phyloP scores from a whole-genome alignment of 2,888 invertebrate species.

The Clunio marinus region DNA sequence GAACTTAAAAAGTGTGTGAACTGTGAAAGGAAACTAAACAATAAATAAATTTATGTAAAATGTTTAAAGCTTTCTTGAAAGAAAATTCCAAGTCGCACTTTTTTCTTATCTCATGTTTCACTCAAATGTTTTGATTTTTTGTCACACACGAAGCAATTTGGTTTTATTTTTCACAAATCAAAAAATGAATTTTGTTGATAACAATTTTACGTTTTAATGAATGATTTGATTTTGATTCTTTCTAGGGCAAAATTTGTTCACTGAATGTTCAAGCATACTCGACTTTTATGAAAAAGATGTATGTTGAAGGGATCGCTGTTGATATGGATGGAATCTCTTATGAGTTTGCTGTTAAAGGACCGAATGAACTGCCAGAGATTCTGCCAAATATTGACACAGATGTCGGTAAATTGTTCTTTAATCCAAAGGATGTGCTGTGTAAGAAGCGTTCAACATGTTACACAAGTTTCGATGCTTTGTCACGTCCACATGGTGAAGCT shows the following conservation, averaged over 20 bases:
- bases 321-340: conserved; percentile 60
- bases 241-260: conserved; percentile 70
- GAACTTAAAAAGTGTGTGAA: no score
- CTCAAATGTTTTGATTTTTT: no score
- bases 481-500: conserved; percentile 44
- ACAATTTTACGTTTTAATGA: conserved; percentile 8
- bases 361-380: conserved; percentile 51
- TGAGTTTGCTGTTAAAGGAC: conserved; percentile 47
- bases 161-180: not conserved
- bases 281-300: conserved; percentile 75
- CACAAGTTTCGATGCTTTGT: conserved; percentile 64
- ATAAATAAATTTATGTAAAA: no score
- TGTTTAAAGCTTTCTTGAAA: no score
- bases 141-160: no score
- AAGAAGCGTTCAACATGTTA: conserved; percentile 62
- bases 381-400: conserved; percentile 53
- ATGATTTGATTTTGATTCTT: conserved; percentile 34
- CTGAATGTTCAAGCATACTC: conserved; percentile 76
- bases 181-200: conserved; percentile 6
- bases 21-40: no score
- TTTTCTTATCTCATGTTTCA: no score
- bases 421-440: conserved; percentile 65
- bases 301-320: conserved; percentile 57
- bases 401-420: conserved; percentile 64
- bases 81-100: no score